A percentile compares a stretch with the other conserved stretches of the same genome.
Conservation (phyloP, 2,113 vertebrate genomes). For the Malaclemys terrapin region DNA sequence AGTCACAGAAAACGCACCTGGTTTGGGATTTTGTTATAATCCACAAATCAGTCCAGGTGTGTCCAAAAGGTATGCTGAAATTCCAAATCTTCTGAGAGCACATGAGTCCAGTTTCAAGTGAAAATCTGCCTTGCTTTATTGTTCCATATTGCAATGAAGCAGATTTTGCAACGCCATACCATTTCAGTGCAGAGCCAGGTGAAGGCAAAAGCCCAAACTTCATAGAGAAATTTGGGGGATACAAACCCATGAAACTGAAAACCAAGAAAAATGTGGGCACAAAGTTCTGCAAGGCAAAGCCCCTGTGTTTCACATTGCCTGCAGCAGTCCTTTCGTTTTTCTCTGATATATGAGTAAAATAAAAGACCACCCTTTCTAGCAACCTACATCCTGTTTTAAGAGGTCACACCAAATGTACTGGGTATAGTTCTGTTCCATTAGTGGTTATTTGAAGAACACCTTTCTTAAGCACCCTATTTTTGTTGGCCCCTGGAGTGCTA, state of each 20-base stretch:
- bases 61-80: background rate
- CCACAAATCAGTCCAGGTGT: background rate
- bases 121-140: background rate
- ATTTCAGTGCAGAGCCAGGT: background rate
- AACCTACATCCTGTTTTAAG: background rate
- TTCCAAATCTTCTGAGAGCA: background rate
- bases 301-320: background rate
- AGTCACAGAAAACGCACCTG: background rate
- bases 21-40: background rate
- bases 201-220: background rate
- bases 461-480: background rate
- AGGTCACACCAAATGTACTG: background rate
- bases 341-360: background rate
- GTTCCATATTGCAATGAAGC: background rate
- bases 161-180: background rate
- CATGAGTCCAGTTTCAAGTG: background rate
- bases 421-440: background rate
- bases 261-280: background rate
- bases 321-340: background rate
- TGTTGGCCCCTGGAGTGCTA: background rate
- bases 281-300: background rate
- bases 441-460: background rate
- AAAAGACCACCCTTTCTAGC: background rate
- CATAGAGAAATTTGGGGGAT: background rate
- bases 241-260: background rate